Percentiles rank a stretch among this genome's conserved stretches.
phyloP scores from a whole-genome alignment of 2,888 invertebrate genomes.

The Achlya flavicornis region DNA sequence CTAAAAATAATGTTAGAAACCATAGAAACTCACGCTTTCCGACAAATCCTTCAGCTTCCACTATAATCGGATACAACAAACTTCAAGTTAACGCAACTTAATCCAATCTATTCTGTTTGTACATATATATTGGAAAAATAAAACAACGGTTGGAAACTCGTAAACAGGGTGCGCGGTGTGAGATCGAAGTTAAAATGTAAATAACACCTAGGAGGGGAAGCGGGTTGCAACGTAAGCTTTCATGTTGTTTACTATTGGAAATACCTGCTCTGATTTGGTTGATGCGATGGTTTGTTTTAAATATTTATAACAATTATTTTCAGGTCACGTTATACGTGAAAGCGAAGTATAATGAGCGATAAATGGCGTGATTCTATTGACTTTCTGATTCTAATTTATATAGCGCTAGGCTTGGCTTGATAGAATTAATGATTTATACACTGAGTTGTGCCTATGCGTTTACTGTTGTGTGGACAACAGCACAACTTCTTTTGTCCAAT shows the following conservation, averaged over 20 bases:
- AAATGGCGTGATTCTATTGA: too few species aligned
- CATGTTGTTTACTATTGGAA: background rate
- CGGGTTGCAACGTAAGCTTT: conserved; percentile 2
- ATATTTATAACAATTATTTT: background rate
- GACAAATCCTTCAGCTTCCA: too few species aligned
- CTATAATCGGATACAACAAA: too few species aligned
- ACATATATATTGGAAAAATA: conserved; percentile 6
- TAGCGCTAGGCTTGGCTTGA: too few species aligned
- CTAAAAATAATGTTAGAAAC: too few species aligned
- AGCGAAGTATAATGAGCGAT: too few species aligned
- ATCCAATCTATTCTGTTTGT: background rate
- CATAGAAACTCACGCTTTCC: too few species aligned
- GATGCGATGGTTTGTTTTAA: background rate
- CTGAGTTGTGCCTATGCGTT: too few species aligned
- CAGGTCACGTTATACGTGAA: background rate
- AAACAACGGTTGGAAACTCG: background rate
- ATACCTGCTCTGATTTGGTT: background rate
- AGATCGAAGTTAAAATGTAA: background rate
- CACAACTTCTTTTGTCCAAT: too few species aligned
- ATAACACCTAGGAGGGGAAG: background rate
- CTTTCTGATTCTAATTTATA: too few species aligned
- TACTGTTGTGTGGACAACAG: too few species aligned
- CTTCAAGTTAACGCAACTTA: background rate
- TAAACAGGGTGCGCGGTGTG: background rate
- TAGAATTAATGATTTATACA: too few species aligned